A percentile compares a stretch with the other conserved stretches of the same genome.
These are phyloP conservation scores for Gymnarchus niloticus DNA, from an alignment of 2,113 vertebrate genomes.

Conservation along the genomic window DNA sequence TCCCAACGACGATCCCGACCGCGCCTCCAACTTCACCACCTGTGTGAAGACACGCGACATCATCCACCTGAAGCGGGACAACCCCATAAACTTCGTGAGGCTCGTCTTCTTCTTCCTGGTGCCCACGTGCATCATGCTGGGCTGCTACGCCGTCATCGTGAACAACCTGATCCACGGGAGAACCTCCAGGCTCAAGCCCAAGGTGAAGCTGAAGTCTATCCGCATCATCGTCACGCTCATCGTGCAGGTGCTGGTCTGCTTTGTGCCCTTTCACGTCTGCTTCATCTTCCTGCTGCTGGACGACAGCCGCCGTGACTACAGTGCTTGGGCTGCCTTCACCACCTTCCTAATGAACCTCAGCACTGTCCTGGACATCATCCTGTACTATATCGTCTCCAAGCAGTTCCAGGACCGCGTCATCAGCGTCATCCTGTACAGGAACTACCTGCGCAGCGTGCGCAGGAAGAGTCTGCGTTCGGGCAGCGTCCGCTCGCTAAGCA, in stretches of 20 bases:
- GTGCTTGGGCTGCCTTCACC: constrained; percentile 78
- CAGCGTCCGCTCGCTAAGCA: constrained; percentile 82
- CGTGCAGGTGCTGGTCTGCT: constrained; percentile 82
- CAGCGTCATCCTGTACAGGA: constrained; percentile 90
- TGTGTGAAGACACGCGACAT: constrained; percentile 86
- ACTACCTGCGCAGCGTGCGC: constrained; percentile 86
- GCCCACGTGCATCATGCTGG: constrained; percentile 84
- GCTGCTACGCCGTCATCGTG: constrained; percentile 81
- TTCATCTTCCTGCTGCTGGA: constrained; percentile 72
- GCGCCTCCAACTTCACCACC: constrained; percentile 67
- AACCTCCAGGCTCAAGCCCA: constrained; percentile 88
- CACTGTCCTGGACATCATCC: constrained; percentile 85
- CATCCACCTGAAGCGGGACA: constrained; percentile 70
- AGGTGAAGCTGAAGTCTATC: constrained; percentile 91
- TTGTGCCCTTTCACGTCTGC: constrained; percentile 86
- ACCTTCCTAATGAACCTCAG: constrained; percentile 94
- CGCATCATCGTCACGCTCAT: constrained; percentile 86
- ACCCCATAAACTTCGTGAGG: constrained; percentile 71
- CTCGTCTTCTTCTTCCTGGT: constrained; percentile 84
- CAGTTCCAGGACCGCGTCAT: constrained; percentile 95
- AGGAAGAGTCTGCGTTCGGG: constrained; percentile 79
- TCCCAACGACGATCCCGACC: constrained; percentile 70
- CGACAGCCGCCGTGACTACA: constrained; percentile 48
- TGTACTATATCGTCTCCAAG: constrained; percentile 95
- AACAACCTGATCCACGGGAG: constrained; percentile 78